phyloP scores from a whole-genome alignment of 2,113 vertebrate species.

The Corydoras sp. region DNA sequence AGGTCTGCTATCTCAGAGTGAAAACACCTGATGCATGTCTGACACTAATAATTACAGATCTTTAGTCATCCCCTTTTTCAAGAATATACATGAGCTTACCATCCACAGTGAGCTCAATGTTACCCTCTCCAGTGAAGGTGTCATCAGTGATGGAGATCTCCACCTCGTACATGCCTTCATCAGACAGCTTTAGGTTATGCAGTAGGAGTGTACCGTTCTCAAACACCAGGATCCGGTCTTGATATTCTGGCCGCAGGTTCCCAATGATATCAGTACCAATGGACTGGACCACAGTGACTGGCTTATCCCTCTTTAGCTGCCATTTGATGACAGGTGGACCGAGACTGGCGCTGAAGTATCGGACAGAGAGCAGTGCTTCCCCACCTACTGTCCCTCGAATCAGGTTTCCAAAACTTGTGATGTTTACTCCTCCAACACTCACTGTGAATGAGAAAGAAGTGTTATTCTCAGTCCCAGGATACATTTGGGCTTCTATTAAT shows the following conservation, averaged over 20 bases:
- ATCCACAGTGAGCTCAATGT: constrained; percentile 88
- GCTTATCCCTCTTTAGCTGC: constrained; percentile 85
- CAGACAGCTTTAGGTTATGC: constrained; percentile 77
- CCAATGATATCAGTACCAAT: constrained; percentile 90
- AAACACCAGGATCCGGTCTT: constrained; percentile 85
- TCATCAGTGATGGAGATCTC: constrained; percentile 96
- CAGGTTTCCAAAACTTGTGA: constrained; percentile 76
- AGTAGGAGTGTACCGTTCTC: constrained; percentile 90
- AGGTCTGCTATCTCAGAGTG: no score
- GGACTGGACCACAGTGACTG: constrained; percentile 86
- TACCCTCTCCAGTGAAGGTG: constrained; percentile 85
- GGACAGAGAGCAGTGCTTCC: constrained; percentile 82
- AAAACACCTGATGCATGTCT: no score
- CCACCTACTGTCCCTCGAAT: constrained; percentile 77
- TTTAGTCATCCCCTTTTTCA: no score
- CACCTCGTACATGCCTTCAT: constrained; percentile 88
- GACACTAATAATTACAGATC: no score
- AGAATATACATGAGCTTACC: constrained; percentile 62
- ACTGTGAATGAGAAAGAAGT: constrained; percentile 53
- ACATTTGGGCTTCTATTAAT: no score
- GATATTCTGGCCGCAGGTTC: constrained; percentile 81
- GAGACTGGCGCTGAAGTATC: constrained; percentile 78
- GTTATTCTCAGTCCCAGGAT: no score
- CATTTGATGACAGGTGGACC: constrained; percentile 92
- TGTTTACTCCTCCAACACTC: constrained; percentile 78